Conservation (phyloP, 2,797 vertebrate species). For the Meriones psammophilus region DNA sequence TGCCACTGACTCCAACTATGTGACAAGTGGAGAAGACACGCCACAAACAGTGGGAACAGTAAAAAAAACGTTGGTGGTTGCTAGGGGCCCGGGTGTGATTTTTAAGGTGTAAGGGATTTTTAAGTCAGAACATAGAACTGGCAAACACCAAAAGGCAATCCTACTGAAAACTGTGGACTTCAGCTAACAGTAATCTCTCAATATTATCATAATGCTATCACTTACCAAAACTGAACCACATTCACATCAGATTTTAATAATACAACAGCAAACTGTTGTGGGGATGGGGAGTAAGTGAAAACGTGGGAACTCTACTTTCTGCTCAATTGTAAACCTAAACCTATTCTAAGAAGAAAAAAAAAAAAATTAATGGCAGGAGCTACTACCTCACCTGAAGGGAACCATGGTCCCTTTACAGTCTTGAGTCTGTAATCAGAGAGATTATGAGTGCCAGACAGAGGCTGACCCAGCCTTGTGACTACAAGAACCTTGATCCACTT, state of each 20-base stretch:
- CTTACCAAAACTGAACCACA: not conserved
- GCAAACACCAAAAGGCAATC: not conserved
- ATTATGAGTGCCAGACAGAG: not conserved
- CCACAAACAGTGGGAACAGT: not conserved
- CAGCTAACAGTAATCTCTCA: not conserved
- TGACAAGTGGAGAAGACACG: not conserved
- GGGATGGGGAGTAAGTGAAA: fast-evolving
- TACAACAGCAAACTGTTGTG: fast-evolving
- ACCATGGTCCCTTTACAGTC: not conserved
- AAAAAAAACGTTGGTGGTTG: not conserved
- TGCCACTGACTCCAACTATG: not conserved
- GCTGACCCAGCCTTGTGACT: not conserved
- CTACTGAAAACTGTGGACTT: not conserved
- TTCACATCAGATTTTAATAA: not conserved
- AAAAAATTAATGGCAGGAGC: not conserved
- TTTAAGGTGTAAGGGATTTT: not conserved
- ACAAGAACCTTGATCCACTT: not conserved
- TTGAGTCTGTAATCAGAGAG: not conserved
- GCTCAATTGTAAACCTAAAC: not conserved
- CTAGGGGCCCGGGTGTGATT: not conserved
- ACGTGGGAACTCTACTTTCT: not conserved
- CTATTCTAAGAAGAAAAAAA: not conserved
- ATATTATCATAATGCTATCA: not conserved
- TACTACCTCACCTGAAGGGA: not conserved
- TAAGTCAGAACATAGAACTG: not conserved